Evolutionary conservation across 2,797 vertebrate species (phyloP), one percentile per base, ranked within the genome.

Genomic region (Tokudaia muenninki): DNA sequence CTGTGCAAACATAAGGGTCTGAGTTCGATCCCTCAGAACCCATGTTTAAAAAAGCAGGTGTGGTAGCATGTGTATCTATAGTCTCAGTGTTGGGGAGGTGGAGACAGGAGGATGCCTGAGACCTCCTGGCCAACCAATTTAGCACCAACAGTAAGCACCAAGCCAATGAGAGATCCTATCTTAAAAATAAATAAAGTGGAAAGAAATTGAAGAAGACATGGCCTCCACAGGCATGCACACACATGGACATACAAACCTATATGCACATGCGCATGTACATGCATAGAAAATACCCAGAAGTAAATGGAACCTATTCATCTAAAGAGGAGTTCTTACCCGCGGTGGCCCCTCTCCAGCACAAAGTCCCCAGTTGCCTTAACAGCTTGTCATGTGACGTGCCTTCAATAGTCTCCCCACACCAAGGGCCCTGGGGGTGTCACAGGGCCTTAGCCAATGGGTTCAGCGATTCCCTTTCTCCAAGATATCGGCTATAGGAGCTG

Each of bases 351-450:
- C 14, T 78, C 74, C 84, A 31, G 59, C 34, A 65, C 41, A 34
- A 61, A 65, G 57, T 74, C 47, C 78, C 82, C 83, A 59, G 6
- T 5, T 88, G 81, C 87, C 57, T 29, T 79, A 31, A 74, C 29
- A 70, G 61, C 26, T 82, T 91, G 59, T 41, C 93, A 37, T 3
- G 44, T 74, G 80, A 93, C 47, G 17, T 11, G 24, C 34, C 47
- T 83, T 92, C 77, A 65, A 31, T n/a, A 16, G 31, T 87, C 17
- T 86, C 44, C 63, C 67, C 87, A 29, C 0, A 37, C 57, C 21
- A 59, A 91, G 72, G 82, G 41, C 90, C 79, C 79, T 59, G 57
- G 41, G 19, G 78, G 22, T 82, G 65, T 97, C 97, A 91, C 41
- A 2, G 10, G 72, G 57, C 41, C 57, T 63, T 59, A 4, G 55